Evolutionary conservation across 2,113 vertebrate genomes (phyloP), one percentile per base, ranked within the genome.

Genomic region (Sporophila hypoxantha): DNA sequence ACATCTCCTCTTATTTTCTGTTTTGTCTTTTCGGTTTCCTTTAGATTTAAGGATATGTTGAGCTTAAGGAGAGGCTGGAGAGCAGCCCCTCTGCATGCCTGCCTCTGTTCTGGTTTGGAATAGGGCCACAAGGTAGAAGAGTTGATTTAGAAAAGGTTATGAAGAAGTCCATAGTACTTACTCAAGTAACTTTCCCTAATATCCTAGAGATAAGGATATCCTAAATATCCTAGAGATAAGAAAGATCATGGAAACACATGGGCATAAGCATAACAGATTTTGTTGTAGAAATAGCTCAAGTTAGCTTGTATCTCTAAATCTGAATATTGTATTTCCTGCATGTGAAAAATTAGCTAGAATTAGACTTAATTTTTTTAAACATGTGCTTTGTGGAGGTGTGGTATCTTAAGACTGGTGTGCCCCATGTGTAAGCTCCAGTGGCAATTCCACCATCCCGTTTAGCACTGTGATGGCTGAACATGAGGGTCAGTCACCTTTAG

Each of bases 201-300:
- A n/a, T n/a, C n/a, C n/a, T n/a, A n/a, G n/a, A n/a, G n/a, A n/a
- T n/a, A n/a, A n/a, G n/a, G n/a, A n/a, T n/a, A n/a, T n/a, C n/a
- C n/a, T n/a, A n/a, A n/a, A n/a, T n/a, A n/a, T n/a, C n/a, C n/a
- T n/a, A n/a, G n/a, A n/a, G n/a, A n/a, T n/a, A n/a, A n/a, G n/a
- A n/a, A n/a, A n/a, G n/a, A n/a, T n/a, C n/a, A n/a, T n/a, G n/a
- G 49, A 82, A 47, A 39, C 11, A 17, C 0, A 0, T 47, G 21
- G 26, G 29, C 12, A 2, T 41, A 64, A 47, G 36, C 2, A 6
- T 64, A 47, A 59, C 26, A 84, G 49, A n/a, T 83, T 64, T 82
- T 83, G n/a, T 23, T 49, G 52, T 56, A 77, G 77, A 64, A 74
- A 14, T 26, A 70, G 39, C 21, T 83, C 29, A 50, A 55, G 22